Evolutionary conservation across 2,797 vertebrate genomes (phyloP).

Genomic region (Onychomys torridus): DNA sequence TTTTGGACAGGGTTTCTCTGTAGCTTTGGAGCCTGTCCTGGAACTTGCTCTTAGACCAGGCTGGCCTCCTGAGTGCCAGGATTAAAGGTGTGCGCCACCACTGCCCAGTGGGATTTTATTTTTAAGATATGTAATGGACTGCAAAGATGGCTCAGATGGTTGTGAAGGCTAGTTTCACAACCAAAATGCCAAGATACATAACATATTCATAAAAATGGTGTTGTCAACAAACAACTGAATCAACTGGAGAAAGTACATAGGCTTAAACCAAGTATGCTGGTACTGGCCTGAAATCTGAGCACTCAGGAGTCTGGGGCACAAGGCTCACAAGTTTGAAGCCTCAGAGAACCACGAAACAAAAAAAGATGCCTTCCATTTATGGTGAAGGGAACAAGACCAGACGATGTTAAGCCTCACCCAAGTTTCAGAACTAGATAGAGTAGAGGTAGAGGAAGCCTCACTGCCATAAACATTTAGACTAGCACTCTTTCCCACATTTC

Average conservation of each 20-base stretch:
- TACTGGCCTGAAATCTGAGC: background rate
- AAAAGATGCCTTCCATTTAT: background rate
- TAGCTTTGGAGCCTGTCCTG: too few species aligned
- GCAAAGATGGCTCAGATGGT: background rate
- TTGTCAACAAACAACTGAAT: slow-evolving; percentile 9
- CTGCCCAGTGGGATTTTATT: background rate
- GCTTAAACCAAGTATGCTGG: background rate
- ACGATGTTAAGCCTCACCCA: background rate
- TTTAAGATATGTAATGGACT: slow-evolving; percentile 27
- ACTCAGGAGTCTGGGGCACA: background rate
- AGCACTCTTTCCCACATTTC: background rate
- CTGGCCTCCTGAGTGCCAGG: too few species aligned
- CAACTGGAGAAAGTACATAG: background rate
- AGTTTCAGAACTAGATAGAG: background rate
- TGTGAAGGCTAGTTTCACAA: background rate
- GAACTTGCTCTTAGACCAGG: too few species aligned
- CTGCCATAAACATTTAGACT: background rate
- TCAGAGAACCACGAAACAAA: background rate
- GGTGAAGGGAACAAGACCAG: background rate
- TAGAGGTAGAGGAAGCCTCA: background rate
- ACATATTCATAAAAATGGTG: slow-evolving; percentile 29
- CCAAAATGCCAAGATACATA: background rate
- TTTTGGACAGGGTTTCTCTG: too few species aligned
- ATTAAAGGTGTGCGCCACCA: too few species aligned
- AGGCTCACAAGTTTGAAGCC: background rate